Evolutionary conservation across 2,888 invertebrate genomes (phyloP).

Genomic region (Busseola fusca): DNA sequence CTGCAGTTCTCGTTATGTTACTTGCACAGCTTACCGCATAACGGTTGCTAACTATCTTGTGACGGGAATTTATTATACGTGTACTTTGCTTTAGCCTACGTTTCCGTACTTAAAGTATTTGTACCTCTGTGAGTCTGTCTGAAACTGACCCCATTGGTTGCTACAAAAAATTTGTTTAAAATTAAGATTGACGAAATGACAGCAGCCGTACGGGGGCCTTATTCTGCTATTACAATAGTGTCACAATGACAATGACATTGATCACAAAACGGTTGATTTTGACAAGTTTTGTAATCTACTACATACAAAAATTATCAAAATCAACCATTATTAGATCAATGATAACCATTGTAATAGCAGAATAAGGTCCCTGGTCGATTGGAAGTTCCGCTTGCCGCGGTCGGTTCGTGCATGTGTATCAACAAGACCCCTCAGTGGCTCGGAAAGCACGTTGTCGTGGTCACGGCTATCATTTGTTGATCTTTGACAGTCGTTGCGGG

Average conservation of each 20-base stretch:
- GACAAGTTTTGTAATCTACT: too few species aligned
- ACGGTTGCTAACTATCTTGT: neutral
- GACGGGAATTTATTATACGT: neutral
- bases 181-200: neutral
- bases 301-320: too few species aligned
- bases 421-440: neutral
- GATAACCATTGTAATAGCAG: too few species aligned
- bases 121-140: neutral
- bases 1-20: constrained; percentile 9
- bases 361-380: too few species aligned
- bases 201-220: neutral
- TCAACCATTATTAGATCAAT: too few species aligned
- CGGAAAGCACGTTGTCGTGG: neutral
- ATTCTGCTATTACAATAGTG: too few species aligned
- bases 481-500: neutral
- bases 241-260: too few species aligned
- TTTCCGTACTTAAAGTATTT: too few species aligned
- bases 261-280: too few species aligned
- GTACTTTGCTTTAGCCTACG: neutral
- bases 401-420: neutral
- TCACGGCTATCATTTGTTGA: neutral
- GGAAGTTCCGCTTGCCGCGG: neutral
- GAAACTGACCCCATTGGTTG: neutral
- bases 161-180: neutral
- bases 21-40: neutral